Percentiles rank a stretch among this genome's conserved stretches.
Conservation (phyloP, 2,797 vertebrate species). For the Cyprinodon diabolis region DNA sequence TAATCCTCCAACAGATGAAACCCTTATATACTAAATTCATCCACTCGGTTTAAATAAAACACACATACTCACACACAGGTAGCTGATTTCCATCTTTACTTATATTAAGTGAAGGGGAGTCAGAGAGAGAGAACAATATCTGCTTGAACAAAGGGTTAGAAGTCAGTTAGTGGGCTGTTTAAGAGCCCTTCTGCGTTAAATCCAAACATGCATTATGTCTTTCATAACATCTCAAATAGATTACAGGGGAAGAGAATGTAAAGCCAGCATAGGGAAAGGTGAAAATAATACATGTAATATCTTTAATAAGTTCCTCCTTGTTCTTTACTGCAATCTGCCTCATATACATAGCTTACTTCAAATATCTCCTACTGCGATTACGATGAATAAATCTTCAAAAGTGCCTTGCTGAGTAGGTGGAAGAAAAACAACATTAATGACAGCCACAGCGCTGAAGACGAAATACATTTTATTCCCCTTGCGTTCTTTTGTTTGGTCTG, state of each 20-base stretch:
- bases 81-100: constrained; percentile 34
- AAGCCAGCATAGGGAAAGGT: neutral
- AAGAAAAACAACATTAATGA: constrained; percentile 16
- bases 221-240: constrained; percentile 14
- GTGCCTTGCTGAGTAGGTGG: constrained; percentile 22
- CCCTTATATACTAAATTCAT: constrained; percentile 26
- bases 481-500: constrained; percentile 8
- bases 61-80: neutral
- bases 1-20: constrained; percentile 59
- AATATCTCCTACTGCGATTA: constrained; percentile 16
- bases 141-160: constrained; percentile 22
- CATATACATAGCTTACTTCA: constrained; percentile 15
- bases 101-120: constrained; percentile 21
- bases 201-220: neutral
- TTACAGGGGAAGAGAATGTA: constrained; percentile 10
- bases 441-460: constrained; percentile 12
- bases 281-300: constrained; percentile 10
- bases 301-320: constrained; percentile 1
- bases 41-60: constrained; percentile 14
- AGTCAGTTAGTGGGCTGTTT: constrained; percentile 4
- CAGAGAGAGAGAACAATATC: neutral
- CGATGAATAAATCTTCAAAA: constrained; percentile 1
- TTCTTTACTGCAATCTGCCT: constrained; percentile 17
- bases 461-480: constrained; percentile 12
- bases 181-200: constrained; percentile 8